These are phyloP conservation scores for Megatriorchis doriae DNA, from an alignment of 2,113 vertebrate species.

Conservation along the genomic window DNA sequence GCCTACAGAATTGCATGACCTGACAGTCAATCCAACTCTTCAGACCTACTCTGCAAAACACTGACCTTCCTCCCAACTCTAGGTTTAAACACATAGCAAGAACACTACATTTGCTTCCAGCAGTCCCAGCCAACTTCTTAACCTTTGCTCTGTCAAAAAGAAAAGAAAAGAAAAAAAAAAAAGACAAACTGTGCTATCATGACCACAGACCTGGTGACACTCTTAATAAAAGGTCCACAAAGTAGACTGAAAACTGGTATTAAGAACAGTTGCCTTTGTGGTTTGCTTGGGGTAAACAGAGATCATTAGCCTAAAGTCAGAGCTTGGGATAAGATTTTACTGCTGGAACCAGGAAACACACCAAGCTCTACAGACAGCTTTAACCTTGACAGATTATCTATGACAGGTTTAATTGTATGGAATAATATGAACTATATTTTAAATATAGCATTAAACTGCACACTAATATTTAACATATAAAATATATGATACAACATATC, in stretches of 20 bases:
- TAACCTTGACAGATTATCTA: background rate
- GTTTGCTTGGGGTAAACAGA: background rate
- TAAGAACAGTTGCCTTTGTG: background rate
- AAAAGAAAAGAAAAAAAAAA: background rate
- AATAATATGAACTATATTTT: background rate
- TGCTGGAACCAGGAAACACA: background rate
- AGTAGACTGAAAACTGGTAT: background rate
- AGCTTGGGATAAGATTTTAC: background rate
- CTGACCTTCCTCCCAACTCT: background rate
- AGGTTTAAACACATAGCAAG: background rate
- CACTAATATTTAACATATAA: background rate
- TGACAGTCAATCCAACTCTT: background rate
- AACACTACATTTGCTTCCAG: background rate
- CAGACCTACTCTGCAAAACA: background rate
- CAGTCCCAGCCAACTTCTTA: background rate
- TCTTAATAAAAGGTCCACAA: background rate
- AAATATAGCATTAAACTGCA: background rate
- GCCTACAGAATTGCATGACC: background rate
- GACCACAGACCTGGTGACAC: background rate
- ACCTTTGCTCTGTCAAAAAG: background rate
- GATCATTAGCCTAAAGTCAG: background rate
- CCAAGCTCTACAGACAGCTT: background rate
- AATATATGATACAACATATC: background rate
- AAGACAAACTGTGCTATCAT: background rate
- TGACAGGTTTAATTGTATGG: background rate